Conservation (phyloP, 2,113 vertebrate species). For the Cyrtonyx montezumae region DNA sequence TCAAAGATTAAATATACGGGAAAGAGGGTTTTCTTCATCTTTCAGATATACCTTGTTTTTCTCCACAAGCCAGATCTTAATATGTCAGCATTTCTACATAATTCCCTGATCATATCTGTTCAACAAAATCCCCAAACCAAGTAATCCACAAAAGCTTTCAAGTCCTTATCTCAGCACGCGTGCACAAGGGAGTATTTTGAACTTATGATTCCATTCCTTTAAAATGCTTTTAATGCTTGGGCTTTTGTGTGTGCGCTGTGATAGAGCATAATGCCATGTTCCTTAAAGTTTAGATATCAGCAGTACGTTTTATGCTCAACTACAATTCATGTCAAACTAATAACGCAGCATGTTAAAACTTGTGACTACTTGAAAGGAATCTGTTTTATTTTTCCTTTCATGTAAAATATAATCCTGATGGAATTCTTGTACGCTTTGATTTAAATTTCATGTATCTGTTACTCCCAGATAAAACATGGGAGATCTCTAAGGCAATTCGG, state of each 20-base stretch:
- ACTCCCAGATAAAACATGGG: background rate
- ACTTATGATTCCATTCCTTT: too few relatives aligned
- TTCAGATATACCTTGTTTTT: background rate
- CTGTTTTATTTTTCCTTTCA: background rate
- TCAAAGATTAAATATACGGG: background rate
- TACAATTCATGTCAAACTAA: background rate
- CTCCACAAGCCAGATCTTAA: background rate
- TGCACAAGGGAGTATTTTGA: background rate
- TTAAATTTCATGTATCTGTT: background rate
- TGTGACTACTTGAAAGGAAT: background rate
- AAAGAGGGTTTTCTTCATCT: background rate
- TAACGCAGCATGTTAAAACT: fast-evolving
- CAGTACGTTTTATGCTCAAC: background rate
- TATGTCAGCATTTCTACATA: background rate
- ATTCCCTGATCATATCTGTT: background rate
- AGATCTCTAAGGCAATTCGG: background rate
- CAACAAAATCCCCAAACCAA: background rate
- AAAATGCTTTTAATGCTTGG: background rate
- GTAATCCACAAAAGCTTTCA: background rate
- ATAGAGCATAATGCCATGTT: background rate
- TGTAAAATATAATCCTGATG: background rate
- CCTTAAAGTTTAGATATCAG: background rate
- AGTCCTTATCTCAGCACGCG: fast-evolving
- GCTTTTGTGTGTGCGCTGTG: background rate
- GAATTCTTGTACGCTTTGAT: background rate